Evolutionary conservation across 2,888 invertebrate species (phyloP).

Genomic region (Rhingia rostrata): DNA sequence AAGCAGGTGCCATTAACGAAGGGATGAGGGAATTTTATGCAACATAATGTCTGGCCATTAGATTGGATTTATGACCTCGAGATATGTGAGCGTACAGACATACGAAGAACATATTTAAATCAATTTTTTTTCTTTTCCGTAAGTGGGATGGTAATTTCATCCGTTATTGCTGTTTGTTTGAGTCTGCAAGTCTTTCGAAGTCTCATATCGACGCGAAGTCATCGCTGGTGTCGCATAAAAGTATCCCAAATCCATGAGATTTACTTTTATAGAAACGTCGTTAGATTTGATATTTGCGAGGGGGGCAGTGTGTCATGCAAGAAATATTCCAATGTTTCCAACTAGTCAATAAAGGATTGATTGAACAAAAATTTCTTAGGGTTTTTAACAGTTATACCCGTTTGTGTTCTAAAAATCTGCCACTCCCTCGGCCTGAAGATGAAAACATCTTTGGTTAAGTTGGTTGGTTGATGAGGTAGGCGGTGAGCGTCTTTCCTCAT

Average conservation of each 20-base stretch:
- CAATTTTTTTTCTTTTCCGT: background rate
- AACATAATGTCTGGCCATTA: conserved; percentile 59
- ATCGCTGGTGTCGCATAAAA: background rate
- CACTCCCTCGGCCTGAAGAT: too few species aligned
- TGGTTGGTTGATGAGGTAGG: too few species aligned
- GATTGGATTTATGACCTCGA: conserved; percentile 48
- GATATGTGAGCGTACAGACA: background rate
- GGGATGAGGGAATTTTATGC: conserved; percentile 12
- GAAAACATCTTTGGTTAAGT: too few species aligned
- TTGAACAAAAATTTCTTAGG: background rate
- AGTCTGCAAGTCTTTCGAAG: conserved; percentile 1
- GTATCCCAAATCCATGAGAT: conserved; percentile 1
- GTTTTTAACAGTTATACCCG: too few species aligned
- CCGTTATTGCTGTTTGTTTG: conserved; percentile 30
- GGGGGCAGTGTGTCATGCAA: background rate
- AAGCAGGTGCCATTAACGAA: conserved; percentile 45
- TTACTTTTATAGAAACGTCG: background rate
- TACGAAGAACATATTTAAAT: conserved; percentile 11
- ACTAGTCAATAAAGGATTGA: too few species aligned
- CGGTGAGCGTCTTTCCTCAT: too few species aligned
- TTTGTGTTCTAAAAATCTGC: too few species aligned
- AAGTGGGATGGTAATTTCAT: conserved; percentile 17
- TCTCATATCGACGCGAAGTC: conserved; percentile 6
- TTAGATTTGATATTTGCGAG: background rate
- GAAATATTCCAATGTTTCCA: background rate